Conservation (phyloP, 2,797 vertebrate genomes). For the Muscicapa comitata region DNA sequence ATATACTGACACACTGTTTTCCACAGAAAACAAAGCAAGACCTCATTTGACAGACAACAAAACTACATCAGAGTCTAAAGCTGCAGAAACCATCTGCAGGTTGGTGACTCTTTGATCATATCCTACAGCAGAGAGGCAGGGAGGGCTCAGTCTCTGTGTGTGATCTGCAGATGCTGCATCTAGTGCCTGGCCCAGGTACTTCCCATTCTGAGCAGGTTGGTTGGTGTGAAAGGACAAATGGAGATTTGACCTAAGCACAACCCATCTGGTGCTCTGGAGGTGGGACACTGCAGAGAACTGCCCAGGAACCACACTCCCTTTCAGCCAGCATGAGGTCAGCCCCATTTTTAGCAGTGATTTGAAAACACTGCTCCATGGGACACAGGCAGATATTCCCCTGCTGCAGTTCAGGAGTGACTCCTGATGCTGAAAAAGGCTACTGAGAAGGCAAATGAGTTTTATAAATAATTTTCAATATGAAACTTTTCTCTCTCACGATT, state of each 20-base stretch:
- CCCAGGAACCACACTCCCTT: background rate
- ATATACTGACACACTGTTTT: rapidly evolving
- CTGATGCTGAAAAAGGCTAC: background rate
- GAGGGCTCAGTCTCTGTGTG: background rate
- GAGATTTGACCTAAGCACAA: background rate
- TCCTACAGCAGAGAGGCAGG: background rate
- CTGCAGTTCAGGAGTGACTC: background rate
- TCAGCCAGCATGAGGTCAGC: background rate
- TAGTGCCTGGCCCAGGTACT: rapidly evolving
- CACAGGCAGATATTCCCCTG: background rate
- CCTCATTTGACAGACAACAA: background rate
- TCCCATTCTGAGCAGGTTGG: background rate
- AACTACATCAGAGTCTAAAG: background rate
- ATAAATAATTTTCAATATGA: background rate
- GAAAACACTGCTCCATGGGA: background rate
- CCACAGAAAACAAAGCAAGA: background rate
- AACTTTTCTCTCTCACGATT: background rate
- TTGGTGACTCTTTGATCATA: rapidly evolving
- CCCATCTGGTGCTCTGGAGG: background rate
- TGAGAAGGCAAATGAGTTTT: background rate
- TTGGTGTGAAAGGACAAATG: background rate
- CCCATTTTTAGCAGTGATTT: background rate
- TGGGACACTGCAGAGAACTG: background rate
- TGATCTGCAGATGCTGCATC: background rate
- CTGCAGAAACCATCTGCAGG: background rate